Conservation (phyloP, 2,797 vertebrate genomes). For the Gadopsis bispinosus region DNA sequence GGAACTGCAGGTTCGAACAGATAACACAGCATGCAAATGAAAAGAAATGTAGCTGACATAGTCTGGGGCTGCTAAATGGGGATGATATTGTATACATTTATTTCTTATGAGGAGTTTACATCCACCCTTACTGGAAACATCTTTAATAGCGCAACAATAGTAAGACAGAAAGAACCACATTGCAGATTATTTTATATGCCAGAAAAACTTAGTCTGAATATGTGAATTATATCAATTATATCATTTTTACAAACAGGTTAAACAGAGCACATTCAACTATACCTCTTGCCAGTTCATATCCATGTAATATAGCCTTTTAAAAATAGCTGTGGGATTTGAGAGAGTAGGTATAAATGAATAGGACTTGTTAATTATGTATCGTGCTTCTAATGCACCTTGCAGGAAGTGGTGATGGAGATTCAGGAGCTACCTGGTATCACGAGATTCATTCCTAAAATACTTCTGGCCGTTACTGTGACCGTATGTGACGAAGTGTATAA, state of each 20-base stretch:
- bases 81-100: neutral
- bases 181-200: neutral
- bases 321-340: conserved; percentile 37
- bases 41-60: neutral
- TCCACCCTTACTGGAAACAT: neutral
- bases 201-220: neutral
- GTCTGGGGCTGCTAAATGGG: conserved; percentile 4
- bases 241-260: neutral
- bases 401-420: conserved; percentile 93
- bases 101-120: neutral
- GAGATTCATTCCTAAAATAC: conserved; percentile 92
- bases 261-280: neutral
- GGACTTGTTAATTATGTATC: conserved; percentile 47
- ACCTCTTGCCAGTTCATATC: neutral
- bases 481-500: conserved; percentile 92
- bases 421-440: conserved; percentile 89
- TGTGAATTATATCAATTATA: neutral
- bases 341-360: conserved; percentile 34
- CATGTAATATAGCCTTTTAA: conserved; percentile 16
- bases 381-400: conserved; percentile 39
- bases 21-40: neutral
- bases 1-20: conserved; percentile 81
- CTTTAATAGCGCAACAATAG: neutral
- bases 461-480: conserved; percentile 91
- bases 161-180: neutral